Percentiles rank a stretch among this genome's conserved stretches.
phyloP scores from a whole-genome alignment of 2,888 invertebrate genomes.

The Diabrotica balteata region DNA sequence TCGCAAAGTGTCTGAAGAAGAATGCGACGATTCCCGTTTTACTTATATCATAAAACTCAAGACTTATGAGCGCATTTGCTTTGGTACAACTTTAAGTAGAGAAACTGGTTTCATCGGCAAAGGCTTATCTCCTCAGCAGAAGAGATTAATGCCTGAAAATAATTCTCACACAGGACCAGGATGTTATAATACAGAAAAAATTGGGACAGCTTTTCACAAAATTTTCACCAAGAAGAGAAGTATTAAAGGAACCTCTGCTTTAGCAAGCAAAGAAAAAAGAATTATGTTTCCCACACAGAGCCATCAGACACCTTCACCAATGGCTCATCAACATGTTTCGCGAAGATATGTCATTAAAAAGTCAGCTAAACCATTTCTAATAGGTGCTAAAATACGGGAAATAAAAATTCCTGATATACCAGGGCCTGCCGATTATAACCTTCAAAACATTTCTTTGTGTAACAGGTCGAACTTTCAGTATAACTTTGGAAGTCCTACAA shows the following conservation, averaged over 20 bases:
- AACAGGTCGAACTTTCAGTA: conserved; percentile 12
- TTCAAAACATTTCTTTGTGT: conserved; percentile 7
- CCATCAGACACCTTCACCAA: too few species aligned
- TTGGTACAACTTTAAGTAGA: conserved; percentile 49
- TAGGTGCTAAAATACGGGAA: conserved; percentile 28
- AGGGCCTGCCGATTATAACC: conserved; percentile 43
- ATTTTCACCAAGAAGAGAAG: conserved; percentile 50
- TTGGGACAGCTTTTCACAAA: conserved; percentile 44
- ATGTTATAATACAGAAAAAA: conserved; percentile 44
- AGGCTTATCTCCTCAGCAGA: conserved; percentile 49
- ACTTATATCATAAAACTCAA: conserved; percentile 53
- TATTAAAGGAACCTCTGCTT: conserved; percentile 49
- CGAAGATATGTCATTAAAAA: too few species aligned
- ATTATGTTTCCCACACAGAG: too few species aligned
- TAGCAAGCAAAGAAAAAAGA: conserved; percentile 41
- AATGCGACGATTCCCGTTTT: conserved; percentile 40
- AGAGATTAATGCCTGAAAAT: conserved; percentile 40
- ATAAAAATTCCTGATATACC: conserved; percentile 42
- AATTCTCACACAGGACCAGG: conserved; percentile 44
- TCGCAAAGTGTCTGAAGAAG: conserved; percentile 7
- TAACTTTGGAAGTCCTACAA: conserved; percentile 53
- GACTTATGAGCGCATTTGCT: conserved; percentile 49
- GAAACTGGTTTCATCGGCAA: conserved; percentile 49
- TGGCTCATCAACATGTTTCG: conserved; percentile 39
- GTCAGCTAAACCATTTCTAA: conserved; percentile 44